These are phyloP conservation scores for Maccullochella peelii DNA, from an alignment of 2,113 vertebrate genomes.

Conservation along the genomic window DNA sequence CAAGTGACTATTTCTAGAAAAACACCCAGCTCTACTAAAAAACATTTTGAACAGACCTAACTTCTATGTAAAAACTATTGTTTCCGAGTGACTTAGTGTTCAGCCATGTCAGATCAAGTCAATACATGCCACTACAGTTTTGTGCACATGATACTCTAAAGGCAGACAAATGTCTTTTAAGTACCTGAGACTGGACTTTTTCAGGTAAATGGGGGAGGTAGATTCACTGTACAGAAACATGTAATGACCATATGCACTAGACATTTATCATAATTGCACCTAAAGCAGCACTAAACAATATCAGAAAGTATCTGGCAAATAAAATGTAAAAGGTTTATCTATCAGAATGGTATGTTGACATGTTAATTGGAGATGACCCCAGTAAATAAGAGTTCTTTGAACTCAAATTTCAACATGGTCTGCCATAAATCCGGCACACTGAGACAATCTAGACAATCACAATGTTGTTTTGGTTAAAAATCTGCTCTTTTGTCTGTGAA, in stretches of 20 bases:
- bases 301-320: not conserved
- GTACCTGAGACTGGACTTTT: not conserved
- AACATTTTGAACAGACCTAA: not conserved
- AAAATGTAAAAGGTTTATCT: not conserved
- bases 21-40: no score
- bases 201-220: not conserved
- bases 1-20: not conserved
- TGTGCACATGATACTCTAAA: not conserved
- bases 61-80: no score
- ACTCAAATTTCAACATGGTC: not conserved
- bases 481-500: not conserved
- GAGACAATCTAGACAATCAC: not conserved
- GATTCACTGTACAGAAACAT: not conserved
- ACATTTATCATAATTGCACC: not conserved
- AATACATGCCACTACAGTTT: not conserved
- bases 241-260: not conserved
- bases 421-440: not conserved
- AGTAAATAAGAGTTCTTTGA: not conserved
- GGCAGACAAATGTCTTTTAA: not conserved
- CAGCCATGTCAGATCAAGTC: not conserved
- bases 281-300: not conserved
- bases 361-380: not conserved
- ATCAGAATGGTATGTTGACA: not conserved
- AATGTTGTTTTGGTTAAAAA: not conserved
- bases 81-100: not conserved